Evolutionary conservation across 1,140 invertebrate species (phyloP).

Genomic region (Oryctes rhinoceros): DNA sequence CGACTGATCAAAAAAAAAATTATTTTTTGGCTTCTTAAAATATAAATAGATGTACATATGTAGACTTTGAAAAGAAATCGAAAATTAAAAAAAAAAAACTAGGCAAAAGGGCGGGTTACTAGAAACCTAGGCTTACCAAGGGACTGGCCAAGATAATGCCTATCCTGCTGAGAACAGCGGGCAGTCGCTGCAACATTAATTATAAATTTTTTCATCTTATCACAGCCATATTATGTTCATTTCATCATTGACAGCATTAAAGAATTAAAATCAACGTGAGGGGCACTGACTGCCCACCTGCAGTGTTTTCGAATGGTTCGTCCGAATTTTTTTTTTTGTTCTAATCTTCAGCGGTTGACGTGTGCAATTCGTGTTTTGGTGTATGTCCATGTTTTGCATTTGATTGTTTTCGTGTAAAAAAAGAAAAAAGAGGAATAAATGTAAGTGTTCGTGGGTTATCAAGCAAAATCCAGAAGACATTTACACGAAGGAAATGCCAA

Average conservation of each 20-base stretch:
- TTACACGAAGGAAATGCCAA: too few species aligned
- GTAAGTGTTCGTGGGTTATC: too few species aligned
- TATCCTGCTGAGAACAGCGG: constrained; percentile 90
- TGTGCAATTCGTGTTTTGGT: too few species aligned
- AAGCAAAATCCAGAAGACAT: too few species aligned
- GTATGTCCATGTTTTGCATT: too few species aligned
- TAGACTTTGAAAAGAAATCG: background rate
- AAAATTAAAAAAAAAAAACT: constrained; percentile 22
- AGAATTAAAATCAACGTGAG: background rate
- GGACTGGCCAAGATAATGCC: constrained; percentile 92
- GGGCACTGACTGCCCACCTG: constrained; percentile 25
- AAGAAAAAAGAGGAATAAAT: too few species aligned
- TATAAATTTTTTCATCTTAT: constrained; percentile 4
- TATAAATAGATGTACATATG: background rate
- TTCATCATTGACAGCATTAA: background rate
- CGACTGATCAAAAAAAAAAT: too few species aligned
- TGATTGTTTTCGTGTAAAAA: too few species aligned
- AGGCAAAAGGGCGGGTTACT: constrained; percentile 42
- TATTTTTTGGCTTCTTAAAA: background rate
- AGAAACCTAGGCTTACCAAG: constrained; percentile 80
- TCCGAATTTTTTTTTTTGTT: background rate
- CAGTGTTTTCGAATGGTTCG: background rate
- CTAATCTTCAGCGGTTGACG: background rate
- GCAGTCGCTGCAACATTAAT: constrained; percentile 82
- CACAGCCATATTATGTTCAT: constrained; percentile 1